phyloP scores from a whole-genome alignment of 2,797 vertebrate species.

The Lateolabrax maculatus region DNA sequence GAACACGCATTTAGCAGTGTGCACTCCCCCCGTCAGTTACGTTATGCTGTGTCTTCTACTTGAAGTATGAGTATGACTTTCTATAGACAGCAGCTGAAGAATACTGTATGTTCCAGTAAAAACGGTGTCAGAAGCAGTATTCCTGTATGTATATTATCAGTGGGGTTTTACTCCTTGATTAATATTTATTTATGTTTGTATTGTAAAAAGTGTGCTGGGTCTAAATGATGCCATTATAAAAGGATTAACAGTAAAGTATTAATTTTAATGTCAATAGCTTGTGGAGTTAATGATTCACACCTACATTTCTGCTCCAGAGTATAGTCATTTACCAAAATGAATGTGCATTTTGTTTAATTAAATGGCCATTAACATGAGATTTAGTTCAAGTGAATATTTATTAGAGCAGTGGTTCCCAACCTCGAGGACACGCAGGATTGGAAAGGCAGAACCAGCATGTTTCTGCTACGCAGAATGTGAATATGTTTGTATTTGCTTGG shows the following conservation, averaged over 20 bases:
- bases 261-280: no score
- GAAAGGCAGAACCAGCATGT: neutral
- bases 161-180: neutral
- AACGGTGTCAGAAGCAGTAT: neutral
- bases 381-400: neutral
- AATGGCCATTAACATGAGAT: neutral
- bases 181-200: neutral
- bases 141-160: neutral
- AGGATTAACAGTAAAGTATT: no score
- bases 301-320: neutral
- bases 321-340: neutral
- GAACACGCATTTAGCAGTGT: constrained; percentile 26
- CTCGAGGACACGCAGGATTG: neutral
- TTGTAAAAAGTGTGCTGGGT: neutral
- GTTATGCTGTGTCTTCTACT: constrained; percentile 68
- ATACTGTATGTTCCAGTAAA: constrained; percentile 29
- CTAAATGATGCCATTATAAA: no score
- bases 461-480: neutral
- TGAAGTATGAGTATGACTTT: constrained; percentile 54
- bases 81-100: constrained; percentile 16
- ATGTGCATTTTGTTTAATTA: constrained; percentile 11
- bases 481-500: neutral
- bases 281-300: neutral
- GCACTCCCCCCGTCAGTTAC: constrained; percentile 34
- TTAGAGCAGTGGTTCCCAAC: neutral